These are phyloP conservation scores for Furcifer pardalis DNA, from an alignment of 2,797 vertebrate genomes.

Conservation along the genomic window DNA sequence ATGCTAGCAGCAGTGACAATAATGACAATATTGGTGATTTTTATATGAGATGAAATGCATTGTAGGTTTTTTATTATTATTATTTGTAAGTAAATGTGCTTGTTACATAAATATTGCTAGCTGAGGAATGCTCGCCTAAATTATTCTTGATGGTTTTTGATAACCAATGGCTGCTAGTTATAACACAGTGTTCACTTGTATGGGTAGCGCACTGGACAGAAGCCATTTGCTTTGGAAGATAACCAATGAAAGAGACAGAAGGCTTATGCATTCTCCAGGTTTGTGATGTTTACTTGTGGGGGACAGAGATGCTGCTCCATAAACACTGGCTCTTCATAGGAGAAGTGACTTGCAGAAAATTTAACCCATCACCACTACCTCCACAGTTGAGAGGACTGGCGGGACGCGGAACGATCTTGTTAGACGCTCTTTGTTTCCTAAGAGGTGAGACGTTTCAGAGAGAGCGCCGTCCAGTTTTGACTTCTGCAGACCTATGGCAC, in stretches of 20 bases:
- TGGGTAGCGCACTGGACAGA: neutral
- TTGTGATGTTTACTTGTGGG: neutral
- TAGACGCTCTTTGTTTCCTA: neutral
- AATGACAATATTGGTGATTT: too few relatives aligned
- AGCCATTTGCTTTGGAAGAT: neutral
- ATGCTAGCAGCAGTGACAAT: too few relatives aligned
- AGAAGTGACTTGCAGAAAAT: neutral
- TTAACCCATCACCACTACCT: neutral
- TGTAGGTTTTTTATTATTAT: neutral
- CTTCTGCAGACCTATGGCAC: neutral
- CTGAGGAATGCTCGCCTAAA: neutral
- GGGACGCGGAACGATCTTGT: neutral
- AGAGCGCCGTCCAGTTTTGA: neutral
- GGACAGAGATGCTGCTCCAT: slow-evolving; percentile 3
- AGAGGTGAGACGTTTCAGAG: neutral
- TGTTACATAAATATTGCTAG: neutral
- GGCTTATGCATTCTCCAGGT: neutral
- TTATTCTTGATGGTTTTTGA: neutral
- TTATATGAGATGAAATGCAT: too few relatives aligned
- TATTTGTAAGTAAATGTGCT: too few relatives aligned
- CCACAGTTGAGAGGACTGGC: neutral
- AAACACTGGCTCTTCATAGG: neutral
- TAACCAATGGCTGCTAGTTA: neutral
- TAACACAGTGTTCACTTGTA: neutral
- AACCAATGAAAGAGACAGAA: neutral